These are phyloP conservation scores for Peromyscus maniculatus DNA, from an alignment of 2,113 vertebrate genomes.

Conservation along the genomic window DNA sequence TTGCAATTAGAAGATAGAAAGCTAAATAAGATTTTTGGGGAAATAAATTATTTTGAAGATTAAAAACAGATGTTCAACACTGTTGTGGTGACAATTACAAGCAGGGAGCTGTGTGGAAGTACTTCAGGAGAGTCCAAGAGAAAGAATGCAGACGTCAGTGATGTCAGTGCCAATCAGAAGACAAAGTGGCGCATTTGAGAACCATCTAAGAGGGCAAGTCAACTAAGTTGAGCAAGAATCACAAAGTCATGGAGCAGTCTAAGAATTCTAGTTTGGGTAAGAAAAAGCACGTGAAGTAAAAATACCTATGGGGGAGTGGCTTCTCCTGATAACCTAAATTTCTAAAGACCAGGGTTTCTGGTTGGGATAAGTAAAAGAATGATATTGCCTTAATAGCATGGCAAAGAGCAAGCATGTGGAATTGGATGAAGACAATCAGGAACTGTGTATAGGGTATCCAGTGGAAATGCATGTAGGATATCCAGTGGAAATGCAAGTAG, in stretches of 20 bases:
- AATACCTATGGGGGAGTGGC: background rate
- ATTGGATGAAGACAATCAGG: background rate
- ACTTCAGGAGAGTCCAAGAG: background rate
- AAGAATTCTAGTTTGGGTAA: background rate
- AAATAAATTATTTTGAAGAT: background rate
- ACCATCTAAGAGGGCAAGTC: background rate
- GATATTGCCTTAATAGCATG: background rate
- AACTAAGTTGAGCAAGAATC: background rate
- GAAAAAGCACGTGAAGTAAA: background rate
- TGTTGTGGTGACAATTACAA: background rate
- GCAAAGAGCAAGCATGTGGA: background rate
- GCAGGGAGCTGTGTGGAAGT: background rate
- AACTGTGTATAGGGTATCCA: background rate
- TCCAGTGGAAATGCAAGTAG: too few relatives aligned
- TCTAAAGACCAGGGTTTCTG: background rate
- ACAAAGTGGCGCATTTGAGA: background rate
- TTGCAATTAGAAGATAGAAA: background rate
- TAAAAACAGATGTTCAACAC: background rate
- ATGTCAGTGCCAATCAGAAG: background rate
- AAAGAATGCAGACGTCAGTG: background rate
- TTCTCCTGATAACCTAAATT: background rate
- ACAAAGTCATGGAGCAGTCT: background rate
- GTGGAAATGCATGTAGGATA: too few relatives aligned
- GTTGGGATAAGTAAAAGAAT: background rate
- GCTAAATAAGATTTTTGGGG: background rate